These are phyloP conservation scores for Lipotes vexillifer DNA, from an alignment of 2,113 vertebrate species.

Conservation along the genomic window DNA sequence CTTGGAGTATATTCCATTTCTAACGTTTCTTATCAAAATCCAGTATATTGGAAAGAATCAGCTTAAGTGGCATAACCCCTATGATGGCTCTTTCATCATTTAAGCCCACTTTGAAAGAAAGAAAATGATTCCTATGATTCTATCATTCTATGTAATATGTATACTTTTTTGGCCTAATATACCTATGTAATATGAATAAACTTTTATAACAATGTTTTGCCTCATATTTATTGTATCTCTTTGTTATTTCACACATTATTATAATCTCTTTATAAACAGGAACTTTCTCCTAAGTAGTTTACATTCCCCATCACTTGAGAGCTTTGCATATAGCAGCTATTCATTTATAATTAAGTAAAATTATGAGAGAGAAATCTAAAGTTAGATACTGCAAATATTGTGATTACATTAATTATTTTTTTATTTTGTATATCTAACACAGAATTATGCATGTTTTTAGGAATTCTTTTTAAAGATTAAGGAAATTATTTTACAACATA, in stretches of 20 bases:
- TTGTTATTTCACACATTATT: neutral
- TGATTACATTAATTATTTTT: neutral
- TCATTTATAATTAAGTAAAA: neutral
- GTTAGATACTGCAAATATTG: neutral
- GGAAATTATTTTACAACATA: neutral
- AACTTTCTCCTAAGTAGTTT: neutral
- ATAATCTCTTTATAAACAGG: neutral
- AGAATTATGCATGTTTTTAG: neutral
- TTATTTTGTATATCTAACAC: neutral
- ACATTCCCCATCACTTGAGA: neutral
- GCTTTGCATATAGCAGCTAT: neutral
- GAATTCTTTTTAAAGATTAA: neutral
- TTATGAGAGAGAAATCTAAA: neutral
- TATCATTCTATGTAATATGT: neutral
- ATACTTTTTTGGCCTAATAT: neutral
- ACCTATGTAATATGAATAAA: neutral
- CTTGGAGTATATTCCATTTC: neutral
- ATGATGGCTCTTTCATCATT: neutral
- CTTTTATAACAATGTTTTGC: neutral
- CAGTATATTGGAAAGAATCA: neutral
- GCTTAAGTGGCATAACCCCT: neutral
- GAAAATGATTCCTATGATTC: neutral
- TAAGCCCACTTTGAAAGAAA: neutral
- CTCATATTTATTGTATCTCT: neutral
- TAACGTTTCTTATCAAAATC: neutral